Percentiles rank a stretch among this genome's conserved stretches.
phyloP scores from a whole-genome alignment of 2,113 vertebrate genomes.

The Grantiella picta region DNA sequence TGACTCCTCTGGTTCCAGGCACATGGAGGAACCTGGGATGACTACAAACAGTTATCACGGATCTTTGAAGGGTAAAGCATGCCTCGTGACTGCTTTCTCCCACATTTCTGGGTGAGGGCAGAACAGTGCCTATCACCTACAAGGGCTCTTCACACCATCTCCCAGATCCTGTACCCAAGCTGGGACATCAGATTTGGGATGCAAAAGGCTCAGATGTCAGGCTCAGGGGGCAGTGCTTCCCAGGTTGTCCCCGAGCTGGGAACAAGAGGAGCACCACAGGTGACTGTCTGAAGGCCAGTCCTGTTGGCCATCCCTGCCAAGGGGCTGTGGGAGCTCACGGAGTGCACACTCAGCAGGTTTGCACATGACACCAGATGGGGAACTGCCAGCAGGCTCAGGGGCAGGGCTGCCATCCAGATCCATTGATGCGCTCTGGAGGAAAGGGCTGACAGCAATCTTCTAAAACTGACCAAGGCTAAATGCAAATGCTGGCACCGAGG shows the following conservation, averaged over 20 bases:
- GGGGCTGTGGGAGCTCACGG: background rate
- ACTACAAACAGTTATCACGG: background rate
- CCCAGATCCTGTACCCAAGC: background rate
- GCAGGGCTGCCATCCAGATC: background rate
- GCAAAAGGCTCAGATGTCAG: background rate
- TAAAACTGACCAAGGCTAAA: background rate
- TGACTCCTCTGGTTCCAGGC: background rate
- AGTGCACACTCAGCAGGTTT: background rate
- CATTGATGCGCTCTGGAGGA: background rate
- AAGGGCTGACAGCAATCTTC: background rate
- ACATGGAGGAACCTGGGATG: background rate
- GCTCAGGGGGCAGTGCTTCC: background rate
- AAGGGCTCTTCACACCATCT: background rate
- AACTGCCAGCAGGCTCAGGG: accelerated
- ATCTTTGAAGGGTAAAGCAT: background rate
- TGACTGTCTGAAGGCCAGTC: too few species aligned
- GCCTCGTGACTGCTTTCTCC: background rate
- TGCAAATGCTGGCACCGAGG: background rate
- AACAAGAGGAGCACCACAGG: background rate
- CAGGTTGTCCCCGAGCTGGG: accelerated
- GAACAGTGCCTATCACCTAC: background rate
- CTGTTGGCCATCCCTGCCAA: background rate
- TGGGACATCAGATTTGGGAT: background rate
- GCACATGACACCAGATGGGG: accelerated
- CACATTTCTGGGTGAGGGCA: background rate